Evolutionary conservation across 2,797 vertebrate species (phyloP), one percentile per base, ranked within the genome.

Genomic region (Arctocebus calabarensis): DNA sequence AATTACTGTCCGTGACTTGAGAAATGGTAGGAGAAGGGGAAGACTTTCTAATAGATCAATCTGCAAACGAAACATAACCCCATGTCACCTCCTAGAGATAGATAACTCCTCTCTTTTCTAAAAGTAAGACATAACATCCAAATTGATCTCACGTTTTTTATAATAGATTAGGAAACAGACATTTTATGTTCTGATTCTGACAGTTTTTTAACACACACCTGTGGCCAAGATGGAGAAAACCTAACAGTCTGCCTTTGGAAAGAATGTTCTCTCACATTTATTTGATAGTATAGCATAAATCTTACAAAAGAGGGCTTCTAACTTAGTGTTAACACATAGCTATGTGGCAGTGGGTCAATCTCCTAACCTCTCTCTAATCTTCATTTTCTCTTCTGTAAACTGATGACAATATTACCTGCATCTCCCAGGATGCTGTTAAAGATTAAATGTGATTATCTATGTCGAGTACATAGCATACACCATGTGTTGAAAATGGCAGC

Each of bases 341-440:
- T 84, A 11, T 71, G 78, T 74, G 71, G 68, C 71, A 57, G 22
- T 68, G 55, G 32, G 34, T 43, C 87, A 57, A 22, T 34, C 13
- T 68, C 6, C 52, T 75, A 86, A 75, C 14, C 27, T n/a, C 64
- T 74, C 32, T 66, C n/a, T 77, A 75, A 48, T 55, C 61, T 74
- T 78, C 37, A 78, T n/a, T 78, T 92, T 66, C 27, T 75, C 45
- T 48, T 86, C 59, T 93, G 37, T 43, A 96, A 81, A 89, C 3
- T 17, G 22, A 25, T 52, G 29, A 52, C 34, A 71, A 5, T n/a
- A 88, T 29, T 78, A 79, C 7, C 14, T 19, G 27, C 1, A 79
- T 14, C 17, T 68, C 34, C 43, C n/a, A 74, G 59, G n/a, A 20
- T 64, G 23, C 43, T 87, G 88, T 83, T 48, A 90, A 57, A 25